Evolutionary conservation across 2,113 vertebrate genomes (phyloP).

Genomic region (Oceanodroma tethys): DNA sequence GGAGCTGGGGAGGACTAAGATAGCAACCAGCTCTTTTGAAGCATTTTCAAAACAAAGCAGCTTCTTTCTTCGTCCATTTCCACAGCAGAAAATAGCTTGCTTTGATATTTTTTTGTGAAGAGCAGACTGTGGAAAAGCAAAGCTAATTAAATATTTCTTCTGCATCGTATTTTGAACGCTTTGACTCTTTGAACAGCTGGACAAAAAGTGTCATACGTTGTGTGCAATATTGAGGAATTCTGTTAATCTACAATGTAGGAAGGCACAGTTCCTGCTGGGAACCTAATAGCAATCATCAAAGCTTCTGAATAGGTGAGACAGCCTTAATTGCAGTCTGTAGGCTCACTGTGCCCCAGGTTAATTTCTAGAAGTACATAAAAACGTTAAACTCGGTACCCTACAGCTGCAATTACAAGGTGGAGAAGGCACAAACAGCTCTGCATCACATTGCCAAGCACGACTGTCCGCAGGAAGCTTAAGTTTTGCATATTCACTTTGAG

Average conservation of each 20-base stretch:
- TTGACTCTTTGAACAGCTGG: neutral
- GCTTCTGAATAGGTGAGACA: neutral
- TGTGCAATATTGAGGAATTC: neutral
- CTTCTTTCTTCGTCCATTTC: neutral
- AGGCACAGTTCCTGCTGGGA: neutral
- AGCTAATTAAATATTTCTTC: neutral
- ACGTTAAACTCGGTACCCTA: neutral
- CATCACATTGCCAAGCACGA: neutral
- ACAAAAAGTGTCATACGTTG: neutral
- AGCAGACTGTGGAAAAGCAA: neutral
- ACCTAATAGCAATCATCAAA: neutral
- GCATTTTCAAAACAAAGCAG: conserved; percentile 16
- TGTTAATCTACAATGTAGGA: neutral
- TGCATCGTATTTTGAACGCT: neutral
- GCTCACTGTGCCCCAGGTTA: neutral
- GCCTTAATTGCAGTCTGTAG: neutral
- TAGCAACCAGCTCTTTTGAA: neutral
- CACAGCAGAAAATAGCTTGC: neutral
- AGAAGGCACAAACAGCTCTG: neutral
- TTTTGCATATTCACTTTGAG: neutral
- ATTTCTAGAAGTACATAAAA: neutral
- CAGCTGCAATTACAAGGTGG: neutral
- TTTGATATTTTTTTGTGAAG: neutral
- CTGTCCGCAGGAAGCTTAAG: neutral
- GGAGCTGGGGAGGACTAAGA: neutral